Base-by-base conservation (phyloP, 2,113 vertebrate genomes). In the Mola mola region DNA sequence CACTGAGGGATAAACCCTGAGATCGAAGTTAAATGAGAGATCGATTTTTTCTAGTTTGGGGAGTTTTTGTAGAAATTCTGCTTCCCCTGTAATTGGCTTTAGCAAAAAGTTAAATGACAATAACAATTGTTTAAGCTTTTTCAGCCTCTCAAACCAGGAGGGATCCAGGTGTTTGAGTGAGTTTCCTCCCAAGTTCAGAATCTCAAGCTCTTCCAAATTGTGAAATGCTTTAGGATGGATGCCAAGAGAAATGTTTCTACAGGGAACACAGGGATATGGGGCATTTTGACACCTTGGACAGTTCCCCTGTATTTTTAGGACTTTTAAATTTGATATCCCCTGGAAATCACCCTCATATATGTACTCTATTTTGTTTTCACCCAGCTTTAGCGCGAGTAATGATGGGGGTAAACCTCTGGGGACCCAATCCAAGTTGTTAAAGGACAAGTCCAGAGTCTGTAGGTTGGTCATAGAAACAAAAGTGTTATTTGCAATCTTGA, bases 241-340 rank as follows among this genome's bases (percentile, higher is more conserved):
- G 21, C 31, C 1, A 56, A 92, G 66, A n/a, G 75, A 85, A 5
- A 0, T 1, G 0, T 90, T 90, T 58, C 53, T 20, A 16, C 89
- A 91, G 3, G 81, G 24, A 15, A 89, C 64, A 71, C 90, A 91
- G 1, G 84, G 83, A 65, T 59, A 92, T 5, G 75, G 84, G 21
- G 89, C 80, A 13, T 74, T 89, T 47, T 53, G 38, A 72, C 91
- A 95, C 66, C 93, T 89, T 0, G 93, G 93, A 53, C 93, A 96
- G 67, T 94, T 95, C 5, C 92, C 90, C 19, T 88, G 37, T 58
- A 93, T 57, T 50, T 83, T 19, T 36, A 93, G 86, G 5, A 57
- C 1, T 2, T 55, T 61, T 42, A 91, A 64, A 6, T 90, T 76
- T 20, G 0, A 2, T 19, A 90, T 41, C 0, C 34, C 38, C 5